Percentiles rank a stretch among this genome's conserved stretches.
These are phyloP conservation scores for Diphyllodes magnificus DNA, from an alignment of 2,113 vertebrate genomes.

Conservation along the genomic window DNA sequence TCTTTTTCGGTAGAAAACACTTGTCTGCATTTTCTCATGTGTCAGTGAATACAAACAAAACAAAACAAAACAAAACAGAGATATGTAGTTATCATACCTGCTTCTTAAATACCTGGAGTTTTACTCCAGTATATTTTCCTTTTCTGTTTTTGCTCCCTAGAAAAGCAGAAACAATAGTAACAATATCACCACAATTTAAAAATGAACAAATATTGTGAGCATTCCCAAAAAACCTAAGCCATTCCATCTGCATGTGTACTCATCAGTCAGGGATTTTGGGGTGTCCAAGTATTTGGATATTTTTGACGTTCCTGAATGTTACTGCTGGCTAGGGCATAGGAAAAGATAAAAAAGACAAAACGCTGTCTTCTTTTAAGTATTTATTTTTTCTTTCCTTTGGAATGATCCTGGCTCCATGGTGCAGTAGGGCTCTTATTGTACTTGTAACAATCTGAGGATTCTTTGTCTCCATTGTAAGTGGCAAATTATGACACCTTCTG, in stretches of 20 bases:
- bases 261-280: background rate
- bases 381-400: background rate
- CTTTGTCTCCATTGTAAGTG: slow-evolving; percentile 35
- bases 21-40: background rate
- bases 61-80: background rate
- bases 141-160: background rate
- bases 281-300: background rate
- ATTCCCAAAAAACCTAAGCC: background rate
- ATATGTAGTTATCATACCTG: background rate
- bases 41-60: background rate
- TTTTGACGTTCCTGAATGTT: background rate
- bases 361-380: background rate
- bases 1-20: background rate
- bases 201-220: background rate
- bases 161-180: background rate
- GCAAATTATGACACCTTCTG: background rate
- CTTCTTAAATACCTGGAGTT: background rate
- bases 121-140: background rate
- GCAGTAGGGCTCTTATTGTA: background rate
- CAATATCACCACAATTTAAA: background rate
- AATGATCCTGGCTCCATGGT: background rate
- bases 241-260: background rate
- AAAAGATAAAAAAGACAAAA: background rate
- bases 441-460: background rate
- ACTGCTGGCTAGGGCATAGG: background rate